Evolutionary conservation across 1,140 invertebrate genomes (phyloP).

Genomic region (Rhyacophila brunnea): DNA sequence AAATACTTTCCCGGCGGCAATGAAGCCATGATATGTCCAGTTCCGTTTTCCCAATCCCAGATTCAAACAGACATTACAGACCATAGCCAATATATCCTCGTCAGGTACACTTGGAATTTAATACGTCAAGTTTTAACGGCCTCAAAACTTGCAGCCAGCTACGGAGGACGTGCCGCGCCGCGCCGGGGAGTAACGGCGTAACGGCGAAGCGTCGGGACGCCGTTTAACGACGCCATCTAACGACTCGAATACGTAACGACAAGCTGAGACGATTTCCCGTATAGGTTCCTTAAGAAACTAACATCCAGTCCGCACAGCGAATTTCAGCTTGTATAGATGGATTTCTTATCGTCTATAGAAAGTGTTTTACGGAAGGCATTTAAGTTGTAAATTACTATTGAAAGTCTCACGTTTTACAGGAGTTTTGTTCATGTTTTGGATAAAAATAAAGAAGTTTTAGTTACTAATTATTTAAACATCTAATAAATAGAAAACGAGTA

Average conservation of each 20-base stretch:
- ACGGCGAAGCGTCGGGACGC: conserved; percentile 16
- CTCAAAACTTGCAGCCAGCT: conserved; percentile 14
- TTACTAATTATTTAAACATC: too few relatives aligned
- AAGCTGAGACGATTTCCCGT: conserved; percentile 7
- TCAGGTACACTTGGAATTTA: conserved; percentile 30
- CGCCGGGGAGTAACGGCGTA: conserved; percentile 12
- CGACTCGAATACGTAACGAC: conserved; percentile 30
- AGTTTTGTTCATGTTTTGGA: too few relatives aligned
- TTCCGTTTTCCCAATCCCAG: too few relatives aligned
- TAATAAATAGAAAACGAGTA: too few relatives aligned
- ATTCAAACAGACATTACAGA: conserved; percentile 19
- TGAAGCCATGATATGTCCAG: too few relatives aligned
- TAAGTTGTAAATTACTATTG: too few relatives aligned
- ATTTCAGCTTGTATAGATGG: conserved; percentile 6
- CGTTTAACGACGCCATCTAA: conserved; percentile 31
- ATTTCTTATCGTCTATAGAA: neutral
- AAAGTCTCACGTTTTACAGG: too few relatives aligned
- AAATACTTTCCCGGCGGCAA: too few relatives aligned
- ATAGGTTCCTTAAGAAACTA: neutral
- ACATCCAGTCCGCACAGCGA: neutral
- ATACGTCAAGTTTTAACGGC: conserved; percentile 35
- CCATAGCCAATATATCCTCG: conserved; percentile 26
- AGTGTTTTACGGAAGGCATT: too few relatives aligned
- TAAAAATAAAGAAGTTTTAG: too few relatives aligned
- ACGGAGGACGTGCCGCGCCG: conserved; percentile 3